Conservation (phyloP, 2,113 vertebrate genomes). For the Leucosticte australis region DNA sequence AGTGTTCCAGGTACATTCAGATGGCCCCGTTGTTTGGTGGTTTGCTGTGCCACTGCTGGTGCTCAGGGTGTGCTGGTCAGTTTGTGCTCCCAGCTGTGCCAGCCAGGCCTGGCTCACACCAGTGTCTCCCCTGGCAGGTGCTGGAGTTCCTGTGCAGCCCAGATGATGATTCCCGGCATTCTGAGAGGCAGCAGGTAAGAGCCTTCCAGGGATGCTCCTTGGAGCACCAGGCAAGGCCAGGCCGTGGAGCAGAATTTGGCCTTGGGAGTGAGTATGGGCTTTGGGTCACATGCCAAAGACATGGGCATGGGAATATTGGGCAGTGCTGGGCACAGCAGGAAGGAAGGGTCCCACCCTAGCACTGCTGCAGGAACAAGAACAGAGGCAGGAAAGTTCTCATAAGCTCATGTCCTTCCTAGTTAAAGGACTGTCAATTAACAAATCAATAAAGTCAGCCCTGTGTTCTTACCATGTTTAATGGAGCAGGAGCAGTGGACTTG, state of each 20-base stretch:
- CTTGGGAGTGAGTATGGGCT: accelerated
- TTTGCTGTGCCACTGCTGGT: neutral
- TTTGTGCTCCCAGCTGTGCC: neutral
- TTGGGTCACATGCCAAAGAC: neutral
- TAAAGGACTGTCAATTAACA: neutral
- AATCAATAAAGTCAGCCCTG: neutral
- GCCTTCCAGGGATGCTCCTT: neutral
- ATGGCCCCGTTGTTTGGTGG: accelerated
- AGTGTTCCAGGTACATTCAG: neutral
- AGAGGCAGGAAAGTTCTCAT: neutral
- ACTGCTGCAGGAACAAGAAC: neutral
- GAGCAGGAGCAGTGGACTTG: neutral
- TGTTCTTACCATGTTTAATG: neutral
- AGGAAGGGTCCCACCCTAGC: neutral
- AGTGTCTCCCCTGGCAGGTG: slow-evolving; percentile 75
- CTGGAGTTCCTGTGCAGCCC: slow-evolving; percentile 96
- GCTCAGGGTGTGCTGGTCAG: neutral
- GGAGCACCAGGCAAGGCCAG: neutral
- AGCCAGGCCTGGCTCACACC: neutral
- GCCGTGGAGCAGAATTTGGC: neutral
- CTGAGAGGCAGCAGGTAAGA: slow-evolving; percentile 93
- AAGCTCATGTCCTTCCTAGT: neutral
- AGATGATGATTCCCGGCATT: slow-evolving; percentile 92
- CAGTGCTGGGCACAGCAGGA: neutral
- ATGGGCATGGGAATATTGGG: neutral